phyloP scores from a whole-genome alignment of 2,113 vertebrate species.

The Emydura subglobosa region DNA sequence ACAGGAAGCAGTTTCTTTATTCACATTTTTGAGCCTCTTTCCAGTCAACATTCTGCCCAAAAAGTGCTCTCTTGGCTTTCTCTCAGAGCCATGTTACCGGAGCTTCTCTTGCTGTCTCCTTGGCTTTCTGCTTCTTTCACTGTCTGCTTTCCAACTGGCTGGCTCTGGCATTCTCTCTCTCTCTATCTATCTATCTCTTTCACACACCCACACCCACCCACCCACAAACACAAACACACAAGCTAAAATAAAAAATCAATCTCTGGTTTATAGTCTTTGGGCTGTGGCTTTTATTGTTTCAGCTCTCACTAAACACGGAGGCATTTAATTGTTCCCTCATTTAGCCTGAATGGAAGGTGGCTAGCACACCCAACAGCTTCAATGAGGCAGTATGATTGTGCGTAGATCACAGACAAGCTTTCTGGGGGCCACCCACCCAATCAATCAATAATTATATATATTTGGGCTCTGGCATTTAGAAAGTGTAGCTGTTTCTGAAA shows the following conservation, averaged over 20 bases:
- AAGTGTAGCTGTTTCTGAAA: background rate
- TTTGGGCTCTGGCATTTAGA: background rate
- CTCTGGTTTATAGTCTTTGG: background rate
- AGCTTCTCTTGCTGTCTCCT: background rate
- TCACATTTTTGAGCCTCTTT: background rate
- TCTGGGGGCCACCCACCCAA: background rate
- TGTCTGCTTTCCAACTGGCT: background rate
- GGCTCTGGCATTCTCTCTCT: background rate
- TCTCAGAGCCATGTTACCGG: background rate
- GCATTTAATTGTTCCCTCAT: background rate
- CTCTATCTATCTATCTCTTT: background rate
- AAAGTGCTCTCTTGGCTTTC: background rate
- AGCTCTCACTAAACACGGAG: background rate
- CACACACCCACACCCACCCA: rapidly evolving
- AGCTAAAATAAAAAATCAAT: background rate
- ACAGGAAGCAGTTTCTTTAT: background rate
- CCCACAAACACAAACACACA: no score
- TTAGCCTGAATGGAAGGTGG: background rate
- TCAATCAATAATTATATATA: background rate
- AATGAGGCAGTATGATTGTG: background rate
- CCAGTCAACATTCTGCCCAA: background rate
- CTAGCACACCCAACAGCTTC: background rate
- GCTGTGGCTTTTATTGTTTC: background rate
- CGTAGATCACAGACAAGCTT: background rate
- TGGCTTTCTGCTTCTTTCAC: background rate